phyloP scores from a whole-genome alignment of 2,113 vertebrate species.

The Girardinichthys multiradiatus region DNA sequence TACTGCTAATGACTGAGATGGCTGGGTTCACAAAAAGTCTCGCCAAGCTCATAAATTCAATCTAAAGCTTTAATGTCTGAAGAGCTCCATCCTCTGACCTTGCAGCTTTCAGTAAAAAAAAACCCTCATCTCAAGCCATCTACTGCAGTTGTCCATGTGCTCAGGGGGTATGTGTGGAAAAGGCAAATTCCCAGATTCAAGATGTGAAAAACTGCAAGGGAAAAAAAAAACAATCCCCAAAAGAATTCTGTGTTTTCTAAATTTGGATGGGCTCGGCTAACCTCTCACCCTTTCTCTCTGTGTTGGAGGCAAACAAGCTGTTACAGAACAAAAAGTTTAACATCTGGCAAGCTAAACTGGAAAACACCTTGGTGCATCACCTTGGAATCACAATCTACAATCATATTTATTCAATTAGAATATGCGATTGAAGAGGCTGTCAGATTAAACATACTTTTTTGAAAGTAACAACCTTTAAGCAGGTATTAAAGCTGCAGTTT shows the following conservation, averaged over 20 bases:
- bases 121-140: constrained; percentile 13
- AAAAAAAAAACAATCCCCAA: neutral
- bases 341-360: neutral
- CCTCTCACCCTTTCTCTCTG: constrained; percentile 12
- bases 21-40: constrained; percentile 40
- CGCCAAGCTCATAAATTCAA: constrained; percentile 48
- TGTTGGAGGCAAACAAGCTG: neutral
- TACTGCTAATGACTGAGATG: constrained; percentile 37
- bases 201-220: constrained; percentile 11
- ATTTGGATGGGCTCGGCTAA: constrained; percentile 1
- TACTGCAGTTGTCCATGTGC: constrained; percentile 15
- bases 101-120: constrained; percentile 38
- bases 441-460: neutral
- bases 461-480: too few species aligned
- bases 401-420: neutral
- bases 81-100: constrained; percentile 28
- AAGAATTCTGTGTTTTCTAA: constrained; percentile 31
- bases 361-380: constrained; percentile 5
- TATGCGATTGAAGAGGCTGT: neutral
- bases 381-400: too few species aligned
- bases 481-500: too few species aligned
- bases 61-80: constrained; percentile 34
- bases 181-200: constrained; percentile 21
- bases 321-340: neutral
- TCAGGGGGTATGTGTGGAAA: neutral